These are phyloP conservation scores for Andrena praecox DNA, from an alignment of 2,888 invertebrate genomes.

Conservation along the genomic window DNA sequence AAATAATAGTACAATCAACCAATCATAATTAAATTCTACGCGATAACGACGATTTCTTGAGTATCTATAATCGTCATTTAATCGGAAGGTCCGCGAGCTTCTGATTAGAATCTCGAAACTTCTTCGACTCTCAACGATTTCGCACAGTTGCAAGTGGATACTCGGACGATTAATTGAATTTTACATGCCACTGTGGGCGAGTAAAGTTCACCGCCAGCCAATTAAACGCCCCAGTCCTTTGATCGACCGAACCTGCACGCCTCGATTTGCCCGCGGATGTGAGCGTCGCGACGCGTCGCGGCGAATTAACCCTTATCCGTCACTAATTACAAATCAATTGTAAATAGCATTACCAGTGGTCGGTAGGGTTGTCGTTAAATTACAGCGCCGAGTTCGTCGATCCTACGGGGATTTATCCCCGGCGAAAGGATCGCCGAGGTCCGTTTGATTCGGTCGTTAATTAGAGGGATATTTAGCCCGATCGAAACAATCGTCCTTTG, in stretches of 20 bases:
- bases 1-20: background rate
- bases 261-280: background rate
- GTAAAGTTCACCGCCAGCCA: background rate
- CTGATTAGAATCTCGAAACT: background rate
- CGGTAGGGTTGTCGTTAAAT: constrained; percentile 58
- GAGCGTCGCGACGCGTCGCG: background rate
- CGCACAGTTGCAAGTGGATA: background rate
- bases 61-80: background rate
- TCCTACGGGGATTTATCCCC: constrained; percentile 25
- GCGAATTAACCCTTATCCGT: constrained; percentile 17
- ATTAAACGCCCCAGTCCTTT: constrained; percentile 18
- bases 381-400: constrained; percentile 23
- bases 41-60: background rate
- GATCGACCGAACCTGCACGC: background rate
- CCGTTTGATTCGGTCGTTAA: constrained; percentile 26
- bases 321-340: constrained; percentile 37
- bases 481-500: constrained; percentile 30
- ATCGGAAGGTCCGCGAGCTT: background rate
- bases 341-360: constrained; percentile 62
- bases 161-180: background rate
- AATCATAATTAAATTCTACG: background rate
- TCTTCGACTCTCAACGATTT: background rate
- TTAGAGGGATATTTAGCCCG: constrained; percentile 6
- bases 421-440: background rate
- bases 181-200: background rate